phyloP scores from a whole-genome alignment of 92 coral and sea anemone genomes.

The Chrysogorgia sp. region DNA sequence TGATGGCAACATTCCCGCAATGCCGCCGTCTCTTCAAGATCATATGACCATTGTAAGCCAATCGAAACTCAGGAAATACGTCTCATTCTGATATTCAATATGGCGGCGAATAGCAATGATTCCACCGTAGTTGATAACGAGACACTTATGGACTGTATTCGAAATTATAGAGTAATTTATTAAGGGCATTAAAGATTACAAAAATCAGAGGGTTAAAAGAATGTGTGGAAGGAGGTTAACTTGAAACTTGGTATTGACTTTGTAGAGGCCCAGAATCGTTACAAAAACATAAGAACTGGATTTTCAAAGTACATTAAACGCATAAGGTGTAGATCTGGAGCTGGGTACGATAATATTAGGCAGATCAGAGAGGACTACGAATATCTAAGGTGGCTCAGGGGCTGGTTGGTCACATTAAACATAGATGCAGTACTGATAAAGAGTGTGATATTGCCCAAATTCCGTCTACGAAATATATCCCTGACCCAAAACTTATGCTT shows the following conservation, averaged over 20 bases:
- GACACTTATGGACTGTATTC: slow-evolving; percentile 23
- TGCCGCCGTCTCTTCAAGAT: too few relatives aligned
- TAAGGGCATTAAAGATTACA: slow-evolving; percentile 25
- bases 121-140: slow-evolving; percentile 9
- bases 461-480: too few relatives aligned
- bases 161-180: slow-evolving; percentile 4
- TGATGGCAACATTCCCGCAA: too few relatives aligned
- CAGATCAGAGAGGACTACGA: slow-evolving; percentile 31
- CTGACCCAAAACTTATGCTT: too few relatives aligned
- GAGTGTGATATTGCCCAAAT: too few relatives aligned
- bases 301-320: slow-evolving; percentile 36
- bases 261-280: slow-evolving; percentile 24
- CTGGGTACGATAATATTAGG: slow-evolving; percentile 28
- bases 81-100: too few relatives aligned
- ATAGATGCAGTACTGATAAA: slow-evolving; percentile 24
- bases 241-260: slow-evolving; percentile 23
- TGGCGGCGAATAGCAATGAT: too few relatives aligned
- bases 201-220: slow-evolving; percentile 5
- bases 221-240: slow-evolving; percentile 38
- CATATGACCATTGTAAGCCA: too few relatives aligned
- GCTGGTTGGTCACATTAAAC: slow-evolving; percentile 33
- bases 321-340: not conserved
- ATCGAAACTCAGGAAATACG: too few relatives aligned
- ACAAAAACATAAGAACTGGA: slow-evolving; percentile 26
- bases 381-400: slow-evolving; percentile 50